Percentiles rank a stretch among this genome's conserved stretches.
Evolutionary conservation across 2,888 invertebrate genomes (phyloP).

Genomic region (Glaucopsyche alexis): DNA sequence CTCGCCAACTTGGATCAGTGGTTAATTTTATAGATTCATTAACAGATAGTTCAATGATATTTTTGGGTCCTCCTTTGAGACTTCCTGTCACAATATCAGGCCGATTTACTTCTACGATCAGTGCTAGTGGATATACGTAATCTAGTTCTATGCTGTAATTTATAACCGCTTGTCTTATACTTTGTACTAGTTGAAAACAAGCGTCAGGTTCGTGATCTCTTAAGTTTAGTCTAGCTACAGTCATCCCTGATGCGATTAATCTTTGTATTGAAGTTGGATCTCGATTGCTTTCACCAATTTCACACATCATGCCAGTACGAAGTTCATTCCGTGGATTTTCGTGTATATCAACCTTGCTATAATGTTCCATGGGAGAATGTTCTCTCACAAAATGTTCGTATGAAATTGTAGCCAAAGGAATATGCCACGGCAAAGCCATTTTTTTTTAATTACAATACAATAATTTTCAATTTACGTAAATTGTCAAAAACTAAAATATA

Average conservation of each 20-base stretch:
- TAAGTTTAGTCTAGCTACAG: constrained; percentile 68
- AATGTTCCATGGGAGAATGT: constrained; percentile 60
- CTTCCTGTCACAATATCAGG: constrained; percentile 70
- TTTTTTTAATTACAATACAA: neutral
- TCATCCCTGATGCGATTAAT: constrained; percentile 71
- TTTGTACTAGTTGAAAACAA: constrained; percentile 67
- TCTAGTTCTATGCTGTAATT: constrained; percentile 72
- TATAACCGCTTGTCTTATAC: constrained; percentile 70
- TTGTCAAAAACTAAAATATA: neutral
- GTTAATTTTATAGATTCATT: constrained; percentile 69
- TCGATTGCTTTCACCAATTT: constrained; percentile 60
- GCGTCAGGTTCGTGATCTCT: constrained; percentile 66
- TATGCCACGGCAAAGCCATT: constrained; percentile 73
- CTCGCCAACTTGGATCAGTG: constrained; percentile 74
- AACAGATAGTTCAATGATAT: constrained; percentile 59
- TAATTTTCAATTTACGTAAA: neutral
- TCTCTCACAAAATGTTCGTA: constrained; percentile 45
- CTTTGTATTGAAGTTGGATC: constrained; percentile 66
- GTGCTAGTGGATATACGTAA: constrained; percentile 72
- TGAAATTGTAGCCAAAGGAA: constrained; percentile 60
- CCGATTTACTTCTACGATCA: constrained; percentile 64
- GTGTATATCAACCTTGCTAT: constrained; percentile 59
- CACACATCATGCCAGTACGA: constrained; percentile 71
- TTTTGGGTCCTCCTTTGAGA: constrained; percentile 60
- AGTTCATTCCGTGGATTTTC: constrained; percentile 65